Evolutionary conservation across 2,113 vertebrate species (phyloP).

Genomic region (Danionella cerebrum): DNA sequence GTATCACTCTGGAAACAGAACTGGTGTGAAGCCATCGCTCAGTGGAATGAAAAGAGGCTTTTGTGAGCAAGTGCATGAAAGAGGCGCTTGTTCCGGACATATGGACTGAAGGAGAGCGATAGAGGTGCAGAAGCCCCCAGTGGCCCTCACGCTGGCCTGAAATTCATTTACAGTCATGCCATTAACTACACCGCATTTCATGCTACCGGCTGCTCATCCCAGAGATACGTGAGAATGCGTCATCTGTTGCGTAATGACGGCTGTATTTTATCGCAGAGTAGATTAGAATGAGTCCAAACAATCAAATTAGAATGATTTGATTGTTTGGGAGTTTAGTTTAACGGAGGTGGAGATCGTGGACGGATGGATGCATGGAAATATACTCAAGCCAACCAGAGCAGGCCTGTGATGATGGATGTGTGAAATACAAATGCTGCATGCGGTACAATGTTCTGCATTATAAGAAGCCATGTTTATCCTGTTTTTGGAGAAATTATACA

Average conservation of each 20-base stretch:
- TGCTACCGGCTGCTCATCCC: background rate
- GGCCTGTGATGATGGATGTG: no score
- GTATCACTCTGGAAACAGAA: constrained; percentile 53
- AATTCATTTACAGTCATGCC: background rate
- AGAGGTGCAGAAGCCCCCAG: constrained; percentile 35
- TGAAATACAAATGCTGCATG: no score
- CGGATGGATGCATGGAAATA: no score
- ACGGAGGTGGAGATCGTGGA: no score
- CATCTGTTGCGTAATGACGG: constrained; percentile 10
- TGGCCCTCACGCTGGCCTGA: constrained; percentile 17
- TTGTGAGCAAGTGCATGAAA: constrained; percentile 59
- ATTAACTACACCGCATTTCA: background rate
- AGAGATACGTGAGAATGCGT: background rate
- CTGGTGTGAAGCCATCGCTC: constrained; percentile 40
- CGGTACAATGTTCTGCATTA: no score
- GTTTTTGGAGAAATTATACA: no score
- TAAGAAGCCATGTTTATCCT: no score
- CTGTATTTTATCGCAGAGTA: background rate
- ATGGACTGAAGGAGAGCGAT: constrained; percentile 21
- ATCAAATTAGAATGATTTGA: no score
- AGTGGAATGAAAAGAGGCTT: constrained; percentile 54
- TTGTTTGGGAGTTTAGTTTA: no score
- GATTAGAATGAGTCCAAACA: no score
- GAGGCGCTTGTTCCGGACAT: constrained; percentile 57
- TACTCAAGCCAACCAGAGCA: no score